A percentile compares a stretch with the other conserved stretches of the same genome.
These are phyloP conservation scores for Chamaetylas fuelleborni DNA, from an alignment of 2,113 vertebrate genomes.

Conservation along the genomic window DNA sequence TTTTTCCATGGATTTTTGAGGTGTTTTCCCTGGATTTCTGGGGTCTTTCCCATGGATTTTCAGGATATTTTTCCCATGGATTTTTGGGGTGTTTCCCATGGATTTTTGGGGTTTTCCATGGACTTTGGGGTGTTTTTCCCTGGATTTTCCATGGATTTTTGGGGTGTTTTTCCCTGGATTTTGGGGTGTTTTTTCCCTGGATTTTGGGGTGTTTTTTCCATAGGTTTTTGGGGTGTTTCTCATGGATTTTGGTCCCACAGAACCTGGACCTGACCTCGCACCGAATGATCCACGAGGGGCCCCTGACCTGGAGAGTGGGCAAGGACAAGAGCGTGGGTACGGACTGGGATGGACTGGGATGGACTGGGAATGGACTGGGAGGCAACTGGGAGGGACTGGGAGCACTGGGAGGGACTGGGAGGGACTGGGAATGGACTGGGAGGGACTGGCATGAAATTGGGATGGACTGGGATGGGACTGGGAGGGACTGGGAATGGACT, in stretches of 20 bases:
- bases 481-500: background rate
- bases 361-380: no score
- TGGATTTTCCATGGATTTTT: background rate
- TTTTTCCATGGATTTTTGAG: background rate
- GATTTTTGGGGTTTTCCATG: background rate
- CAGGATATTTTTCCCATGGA: no score
- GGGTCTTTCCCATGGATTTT: background rate
- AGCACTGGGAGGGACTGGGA: background rate
- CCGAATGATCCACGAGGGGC: conserved; percentile 92
- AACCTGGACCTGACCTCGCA: conserved; percentile 87
- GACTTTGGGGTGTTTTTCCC: background rate
- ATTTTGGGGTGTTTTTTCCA: background rate
- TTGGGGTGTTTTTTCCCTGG: background rate
- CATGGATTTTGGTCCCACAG: conserved; percentile 51
- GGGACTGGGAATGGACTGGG: background rate
- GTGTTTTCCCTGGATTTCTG: no score
- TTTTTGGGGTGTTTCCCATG: background rate
- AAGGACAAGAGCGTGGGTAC: conserved; percentile 93
- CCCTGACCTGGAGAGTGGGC: conserved; percentile 86
- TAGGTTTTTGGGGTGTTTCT: background rate
- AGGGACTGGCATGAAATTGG: no score
- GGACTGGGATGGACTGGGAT: background rate
- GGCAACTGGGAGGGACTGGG: no score
- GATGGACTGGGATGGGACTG: no score
- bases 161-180: no score